A percentile compares a stretch with the other conserved stretches of the same genome.
phyloP scores from a whole-genome alignment of 2,888 invertebrate species.

The Hyalella azteca region DNA sequence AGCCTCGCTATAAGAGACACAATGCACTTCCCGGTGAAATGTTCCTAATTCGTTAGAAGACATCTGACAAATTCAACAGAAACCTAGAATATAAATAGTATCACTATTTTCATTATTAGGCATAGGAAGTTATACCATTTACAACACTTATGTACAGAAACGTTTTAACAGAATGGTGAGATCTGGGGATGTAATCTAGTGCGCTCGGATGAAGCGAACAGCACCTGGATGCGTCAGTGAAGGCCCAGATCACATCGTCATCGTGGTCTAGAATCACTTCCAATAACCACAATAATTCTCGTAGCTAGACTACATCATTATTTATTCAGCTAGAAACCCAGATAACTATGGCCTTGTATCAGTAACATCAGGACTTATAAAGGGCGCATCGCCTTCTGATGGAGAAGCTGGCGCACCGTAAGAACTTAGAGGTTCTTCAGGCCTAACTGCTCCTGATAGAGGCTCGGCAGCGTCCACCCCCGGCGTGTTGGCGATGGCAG shows the following conservation, averaged over 20 bases:
- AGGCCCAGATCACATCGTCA: constrained; percentile 22
- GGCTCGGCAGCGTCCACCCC: constrained; percentile 41
- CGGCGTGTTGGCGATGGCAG: constrained; percentile 20
- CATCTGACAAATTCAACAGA: constrained; percentile 32
- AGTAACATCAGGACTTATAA: constrained; percentile 41
- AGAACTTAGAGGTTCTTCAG: constrained; percentile 25
- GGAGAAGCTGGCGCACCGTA: constrained; percentile 3
- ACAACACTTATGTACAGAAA: constrained; percentile 56
- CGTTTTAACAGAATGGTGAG: constrained; percentile 39
- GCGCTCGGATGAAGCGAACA: constrained; percentile 40
- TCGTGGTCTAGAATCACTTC: background rate
- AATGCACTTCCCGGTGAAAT: constrained; percentile 56
- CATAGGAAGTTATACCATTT: constrained; percentile 51
- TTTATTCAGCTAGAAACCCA: constrained; percentile 49
- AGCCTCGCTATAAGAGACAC: constrained; percentile 34
- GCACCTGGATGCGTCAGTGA: constrained; percentile 36
- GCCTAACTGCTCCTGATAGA: constrained; percentile 40
- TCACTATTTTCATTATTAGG: constrained; percentile 56
- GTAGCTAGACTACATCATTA: constrained; percentile 44
- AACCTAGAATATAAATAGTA: constrained; percentile 55
- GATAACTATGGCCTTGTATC: constrained; percentile 56
- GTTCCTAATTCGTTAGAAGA: constrained; percentile 53
- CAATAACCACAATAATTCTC: constrained; percentile 12
- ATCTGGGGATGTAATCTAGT: constrained; percentile 43
- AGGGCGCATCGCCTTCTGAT: constrained; percentile 3